A percentile compares a stretch with the other conserved stretches of the same genome.
Conservation (phyloP, 2,113 vertebrate genomes). For the Dipodomys stephensi region DNA sequence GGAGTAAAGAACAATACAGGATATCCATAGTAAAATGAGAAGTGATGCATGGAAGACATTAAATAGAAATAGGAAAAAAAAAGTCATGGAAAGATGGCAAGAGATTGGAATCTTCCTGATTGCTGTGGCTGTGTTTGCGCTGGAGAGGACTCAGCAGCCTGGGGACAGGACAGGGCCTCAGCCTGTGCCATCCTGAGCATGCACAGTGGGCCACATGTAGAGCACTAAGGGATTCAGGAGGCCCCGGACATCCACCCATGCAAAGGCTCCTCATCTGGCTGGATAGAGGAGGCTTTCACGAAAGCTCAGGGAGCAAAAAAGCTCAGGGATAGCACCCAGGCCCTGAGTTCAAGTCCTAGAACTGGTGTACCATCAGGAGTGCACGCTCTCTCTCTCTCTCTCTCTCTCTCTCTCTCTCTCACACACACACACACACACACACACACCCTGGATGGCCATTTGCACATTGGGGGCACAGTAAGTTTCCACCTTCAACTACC, state of each 20-base stretch:
- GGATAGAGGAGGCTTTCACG: background rate
- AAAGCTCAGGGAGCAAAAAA: too few species aligned
- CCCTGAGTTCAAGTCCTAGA: too few species aligned
- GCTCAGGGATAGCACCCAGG: too few species aligned
- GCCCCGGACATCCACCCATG: background rate
- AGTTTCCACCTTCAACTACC: background rate
- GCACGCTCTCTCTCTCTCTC: too few species aligned
- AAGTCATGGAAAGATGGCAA: too few species aligned
- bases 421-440: too few species aligned
- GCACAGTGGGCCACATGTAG: background rate
- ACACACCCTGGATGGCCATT: fast-evolving
- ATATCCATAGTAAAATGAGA: background rate
- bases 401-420: too few species aligned
- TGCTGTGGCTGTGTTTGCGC: background rate
- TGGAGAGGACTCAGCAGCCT: too few species aligned
- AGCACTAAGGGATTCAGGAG: too few species aligned
- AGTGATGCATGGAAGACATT: background rate
- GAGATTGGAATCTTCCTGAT: background rate
- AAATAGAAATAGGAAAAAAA: background rate
- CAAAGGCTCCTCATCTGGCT: background rate
- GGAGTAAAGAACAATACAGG: background rate
- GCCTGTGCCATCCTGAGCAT: fast-evolving
- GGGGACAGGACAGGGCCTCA: background rate
- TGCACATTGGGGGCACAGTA: background rate
- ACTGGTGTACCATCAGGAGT: too few species aligned